A percentile compares a stretch with the other conserved stretches of the same genome.
phyloP scores from a whole-genome alignment of 2,113 vertebrate genomes.

The Tamias sibiricus region DNA sequence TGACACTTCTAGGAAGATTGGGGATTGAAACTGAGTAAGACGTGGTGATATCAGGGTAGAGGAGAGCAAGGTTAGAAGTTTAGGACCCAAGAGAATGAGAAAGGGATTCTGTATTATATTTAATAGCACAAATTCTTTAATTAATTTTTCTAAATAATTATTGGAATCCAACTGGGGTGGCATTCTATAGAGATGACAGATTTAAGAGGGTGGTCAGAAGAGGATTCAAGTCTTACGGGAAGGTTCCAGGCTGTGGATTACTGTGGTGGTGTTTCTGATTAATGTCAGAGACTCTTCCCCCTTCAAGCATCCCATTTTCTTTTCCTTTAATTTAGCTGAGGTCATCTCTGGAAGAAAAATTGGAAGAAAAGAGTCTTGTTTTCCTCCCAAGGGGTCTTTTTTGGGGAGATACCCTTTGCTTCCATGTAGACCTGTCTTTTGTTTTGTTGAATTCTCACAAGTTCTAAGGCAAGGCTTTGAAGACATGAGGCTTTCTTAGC shows the following conservation, averaged over 20 bases:
- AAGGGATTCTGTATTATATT: neutral
- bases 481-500: neutral
- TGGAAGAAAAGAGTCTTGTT: neutral
- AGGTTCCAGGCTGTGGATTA: neutral
- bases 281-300: neutral
- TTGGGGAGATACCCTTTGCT: neutral
- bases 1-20: neutral
- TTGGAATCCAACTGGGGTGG: neutral
- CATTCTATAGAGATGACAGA: neutral
- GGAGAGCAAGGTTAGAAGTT: neutral
- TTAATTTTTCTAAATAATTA: neutral
- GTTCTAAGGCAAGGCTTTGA: constrained; percentile 28
- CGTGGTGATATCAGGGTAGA: neutral
- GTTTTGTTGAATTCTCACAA: neutral
- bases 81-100: neutral
- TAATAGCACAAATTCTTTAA: neutral
- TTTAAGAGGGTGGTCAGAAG: neutral
- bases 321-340: neutral
- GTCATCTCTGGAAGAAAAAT: neutral
- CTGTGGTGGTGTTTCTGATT: neutral
- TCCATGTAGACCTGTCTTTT: neutral
- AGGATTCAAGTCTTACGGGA: neutral
- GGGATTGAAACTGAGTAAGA: neutral
- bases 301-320: neutral
- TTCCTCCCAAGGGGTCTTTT: neutral